Evolutionary conservation across 1,140 invertebrate species (phyloP).

Genomic region (Heliconius hermathena): DNA sequence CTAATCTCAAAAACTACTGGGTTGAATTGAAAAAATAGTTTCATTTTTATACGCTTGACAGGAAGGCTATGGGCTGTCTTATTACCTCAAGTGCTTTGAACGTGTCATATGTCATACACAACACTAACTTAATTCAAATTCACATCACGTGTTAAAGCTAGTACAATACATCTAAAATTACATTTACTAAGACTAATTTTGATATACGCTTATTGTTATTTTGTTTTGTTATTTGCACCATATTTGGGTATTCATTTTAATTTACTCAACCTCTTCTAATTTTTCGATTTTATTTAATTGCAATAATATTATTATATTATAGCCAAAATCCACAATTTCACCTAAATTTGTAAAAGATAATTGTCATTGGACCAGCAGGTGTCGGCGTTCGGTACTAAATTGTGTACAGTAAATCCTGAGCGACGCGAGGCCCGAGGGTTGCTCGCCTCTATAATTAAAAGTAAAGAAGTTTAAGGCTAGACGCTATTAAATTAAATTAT

Average conservation of each 20-base stretch:
- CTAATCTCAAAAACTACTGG: too few relatives aligned
- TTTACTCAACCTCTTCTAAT: too few relatives aligned
- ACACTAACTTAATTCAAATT: too few relatives aligned
- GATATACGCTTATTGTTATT: not conserved
- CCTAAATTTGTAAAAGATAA: constrained; percentile 2
- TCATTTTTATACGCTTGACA: too few relatives aligned
- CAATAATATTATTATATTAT: not conserved
- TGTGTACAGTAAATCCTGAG: constrained; percentile 10
- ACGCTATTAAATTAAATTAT: constrained; percentile 6
- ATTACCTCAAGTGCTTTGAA: too few relatives aligned
- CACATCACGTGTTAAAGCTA: not conserved
- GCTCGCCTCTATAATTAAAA: constrained; percentile 5
- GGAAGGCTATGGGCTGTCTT: too few relatives aligned
- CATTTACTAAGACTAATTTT: not conserved
- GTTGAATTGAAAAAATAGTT: too few relatives aligned
- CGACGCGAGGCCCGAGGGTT: constrained; percentile 9
- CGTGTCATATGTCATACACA: too few relatives aligned
- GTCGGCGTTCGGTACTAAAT: constrained; percentile 5
- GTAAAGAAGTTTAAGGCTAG: constrained; percentile 14
- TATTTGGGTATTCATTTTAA: too few relatives aligned
- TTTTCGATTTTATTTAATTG: not conserved
- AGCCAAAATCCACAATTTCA: not conserved
- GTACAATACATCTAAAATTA: not conserved
- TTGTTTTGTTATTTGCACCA: not conserved
- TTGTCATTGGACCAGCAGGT: constrained; percentile 8